Conservation (phyloP, 2,888 invertebrate species). For the Azorinus chamasolen region DNA sequence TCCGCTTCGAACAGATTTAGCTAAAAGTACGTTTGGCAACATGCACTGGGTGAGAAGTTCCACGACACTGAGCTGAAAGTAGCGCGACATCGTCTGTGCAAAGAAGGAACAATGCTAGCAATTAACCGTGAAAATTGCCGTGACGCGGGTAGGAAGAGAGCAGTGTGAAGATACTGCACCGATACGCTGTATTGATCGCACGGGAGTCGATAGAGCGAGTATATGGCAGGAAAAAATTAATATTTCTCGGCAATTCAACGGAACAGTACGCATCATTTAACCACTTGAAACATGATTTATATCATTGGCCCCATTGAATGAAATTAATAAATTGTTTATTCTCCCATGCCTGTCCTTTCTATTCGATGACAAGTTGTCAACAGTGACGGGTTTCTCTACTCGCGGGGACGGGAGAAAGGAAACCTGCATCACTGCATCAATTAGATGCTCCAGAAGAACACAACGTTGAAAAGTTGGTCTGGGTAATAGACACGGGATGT, state of each 20-base stretch:
- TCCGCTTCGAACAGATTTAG: too few species aligned
- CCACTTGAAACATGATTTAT: conserved; percentile 59
- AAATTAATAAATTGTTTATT: conserved; percentile 64
- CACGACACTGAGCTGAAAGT: background rate
- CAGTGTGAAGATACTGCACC: too few species aligned
- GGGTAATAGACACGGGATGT: too few species aligned
- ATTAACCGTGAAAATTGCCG: conserved; percentile 8
- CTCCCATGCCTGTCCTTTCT: conserved; percentile 26
- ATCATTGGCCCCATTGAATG: conserved; percentile 50
- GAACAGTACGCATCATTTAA: conserved; percentile 57
- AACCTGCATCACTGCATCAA: background rate
- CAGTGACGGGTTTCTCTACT: background rate
- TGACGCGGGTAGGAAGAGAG: conserved; percentile 6
- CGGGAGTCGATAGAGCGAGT: conserved; percentile 1
- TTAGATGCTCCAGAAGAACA: conserved; percentile 6
- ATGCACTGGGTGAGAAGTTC: too few species aligned
- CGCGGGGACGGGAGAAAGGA: background rate
- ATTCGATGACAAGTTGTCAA: conserved; percentile 8
- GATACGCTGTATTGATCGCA: conserved; percentile 7
- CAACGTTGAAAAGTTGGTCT: background rate
- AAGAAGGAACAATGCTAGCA: background rate
- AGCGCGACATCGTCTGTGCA: background rate
- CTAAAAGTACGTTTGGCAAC: too few species aligned
- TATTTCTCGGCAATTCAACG: conserved; percentile 56
- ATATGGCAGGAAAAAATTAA: conserved; percentile 48